Base-by-base conservation (phyloP, 1,140 invertebrate species). In the Cydia splendana region DNA sequence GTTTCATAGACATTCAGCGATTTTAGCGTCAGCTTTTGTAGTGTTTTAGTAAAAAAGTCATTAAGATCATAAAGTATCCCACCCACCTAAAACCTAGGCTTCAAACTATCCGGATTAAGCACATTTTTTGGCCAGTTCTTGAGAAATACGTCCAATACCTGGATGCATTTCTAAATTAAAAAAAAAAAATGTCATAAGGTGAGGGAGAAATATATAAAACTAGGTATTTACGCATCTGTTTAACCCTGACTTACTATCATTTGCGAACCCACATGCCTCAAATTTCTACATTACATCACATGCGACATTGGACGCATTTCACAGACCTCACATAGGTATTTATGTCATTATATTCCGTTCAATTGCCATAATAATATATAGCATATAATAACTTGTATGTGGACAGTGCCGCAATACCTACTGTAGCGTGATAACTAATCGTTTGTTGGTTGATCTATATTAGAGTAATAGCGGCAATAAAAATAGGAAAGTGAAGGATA, bases 281-380 rank as follows among this genome's bases (percentile, higher is more conserved):
- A 71, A 71, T 71, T 71, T 71, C 67, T 24, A 38, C 34, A n/a
- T 71, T 71, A 71, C 67, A 18, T 71, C 67, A 71, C 34, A 45
- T 20, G n/a, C 24, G 67, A 71, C 67, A 71, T 71, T 71, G 67
- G 38, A 18, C 67, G 13, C 67, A 69, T 71, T 38, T 71, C 18
- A 71, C 34, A 71, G 30, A 71, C 67, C 67, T 15, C 30, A 20
- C 34, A 38, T 71, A n/a, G n/a, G n/a, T n/a, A 71, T 71, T 71
- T 71, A 71, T 38, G 67, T 71, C 67, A 71, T 71, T 71, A 71
- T 45, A 42, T 71, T 71, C 34, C 67, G 30, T 38, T 71, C 67
- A 71, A 71, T 71, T 71, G 67, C 67, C 67, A 71, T 71, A 71
- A 71, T 71, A 71, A 71, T 38, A 71, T 71, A 71, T 71, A 71